phyloP scores from a whole-genome alignment of 2,797 vertebrate species.

The Nyctalus aviator region DNA sequence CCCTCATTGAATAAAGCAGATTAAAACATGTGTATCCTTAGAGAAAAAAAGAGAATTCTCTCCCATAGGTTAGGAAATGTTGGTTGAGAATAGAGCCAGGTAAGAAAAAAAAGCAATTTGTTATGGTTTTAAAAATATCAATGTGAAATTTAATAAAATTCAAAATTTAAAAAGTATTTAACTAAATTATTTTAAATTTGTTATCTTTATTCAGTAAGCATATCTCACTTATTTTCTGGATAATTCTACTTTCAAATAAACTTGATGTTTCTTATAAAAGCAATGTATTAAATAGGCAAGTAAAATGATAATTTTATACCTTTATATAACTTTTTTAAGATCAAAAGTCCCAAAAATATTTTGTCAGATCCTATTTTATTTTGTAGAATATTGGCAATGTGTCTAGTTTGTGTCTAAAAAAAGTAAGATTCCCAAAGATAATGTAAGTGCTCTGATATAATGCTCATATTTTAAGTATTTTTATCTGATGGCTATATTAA shows the following conservation, averaged over 20 bases:
- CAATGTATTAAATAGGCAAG: neutral
- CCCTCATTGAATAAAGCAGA: neutral
- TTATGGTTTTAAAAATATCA: neutral
- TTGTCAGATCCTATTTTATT: neutral
- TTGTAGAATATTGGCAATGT: neutral
- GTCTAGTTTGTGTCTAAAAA: neutral
- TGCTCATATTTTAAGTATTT: neutral
- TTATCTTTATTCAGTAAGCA: neutral
- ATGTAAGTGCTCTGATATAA: neutral
- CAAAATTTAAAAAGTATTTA: neutral
- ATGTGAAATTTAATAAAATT: neutral
- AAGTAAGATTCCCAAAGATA: neutral
- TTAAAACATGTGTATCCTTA: neutral
- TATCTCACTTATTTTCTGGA: neutral
- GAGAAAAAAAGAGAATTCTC: neutral
- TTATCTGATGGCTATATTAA: neutral
- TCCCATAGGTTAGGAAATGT: neutral
- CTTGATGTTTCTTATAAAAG: neutral
- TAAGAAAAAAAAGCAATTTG: neutral
- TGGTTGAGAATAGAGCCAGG: neutral
- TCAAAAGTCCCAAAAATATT: neutral
- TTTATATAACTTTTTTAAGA: slow-evolving; percentile 31
- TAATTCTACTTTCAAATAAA: slow-evolving; percentile 21
- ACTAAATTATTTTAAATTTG: neutral
- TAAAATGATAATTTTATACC: neutral